Base-by-base conservation (phyloP, 2,888 invertebrate genomes). In the Parnassius glacialis region DNA sequence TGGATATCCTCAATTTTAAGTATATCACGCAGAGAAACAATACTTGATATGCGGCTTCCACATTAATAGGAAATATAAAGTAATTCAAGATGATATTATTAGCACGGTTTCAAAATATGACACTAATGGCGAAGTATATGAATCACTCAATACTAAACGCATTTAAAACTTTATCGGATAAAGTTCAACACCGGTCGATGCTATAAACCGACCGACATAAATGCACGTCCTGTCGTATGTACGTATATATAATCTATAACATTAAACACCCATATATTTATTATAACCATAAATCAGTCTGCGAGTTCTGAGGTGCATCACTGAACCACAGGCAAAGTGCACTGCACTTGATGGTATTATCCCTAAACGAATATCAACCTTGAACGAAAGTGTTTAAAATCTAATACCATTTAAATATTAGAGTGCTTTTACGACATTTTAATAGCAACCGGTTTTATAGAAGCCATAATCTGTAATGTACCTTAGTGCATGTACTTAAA, bases 201-300 rank as follows among this genome's bases (percentile, higher is more conserved):
- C 60, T 55, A 45, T 61, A 47, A 52, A 52, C 61, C 51, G 44
- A 34, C 51, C 52, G 16, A 52, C 55, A 48, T 59, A 50, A 42
- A 50, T 47, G 47, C 41, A 57, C 52, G 47, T 52, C 53, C 59
- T 44, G 42, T 51, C 41, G 25, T 45, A 54, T 45, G 53, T 62
- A 62, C 41, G 42, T 79, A 80, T 80, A 85, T 83, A 86, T 89
- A 87, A 89, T 88, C 84, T 85, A 72, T 76, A 79, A 85, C 84
- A 85, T 90, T 87, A 89, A 88, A 85, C 85, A 85, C 74, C 83
- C 84, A 87, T 89, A 86, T 85, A 89, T 89, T 89, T 90, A 90
- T 87, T 87, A 87, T 84, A 84, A 79, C 80, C 80, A 88, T 90
- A 90, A 90, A 90, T 90, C 88, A 87, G 84, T 84, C 87, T 85